These are phyloP conservation scores for Pseudochaenichthys georgianus DNA, from an alignment of 2,797 vertebrate species.

Conservation along the genomic window DNA sequence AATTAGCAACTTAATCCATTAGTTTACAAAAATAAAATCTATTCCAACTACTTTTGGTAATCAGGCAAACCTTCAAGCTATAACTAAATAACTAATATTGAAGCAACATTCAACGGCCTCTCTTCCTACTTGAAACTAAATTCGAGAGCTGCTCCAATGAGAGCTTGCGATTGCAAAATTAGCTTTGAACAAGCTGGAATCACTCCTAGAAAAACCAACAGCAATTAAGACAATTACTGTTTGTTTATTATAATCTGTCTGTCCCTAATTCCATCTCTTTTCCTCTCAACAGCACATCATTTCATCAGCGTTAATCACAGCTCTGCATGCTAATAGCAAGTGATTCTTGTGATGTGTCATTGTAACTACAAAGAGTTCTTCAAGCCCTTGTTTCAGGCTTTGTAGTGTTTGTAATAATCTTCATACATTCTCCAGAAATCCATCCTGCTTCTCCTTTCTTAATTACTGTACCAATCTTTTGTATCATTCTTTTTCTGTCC, in stretches of 20 bases:
- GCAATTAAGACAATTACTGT: conserved; percentile 2
- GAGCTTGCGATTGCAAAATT: neutral
- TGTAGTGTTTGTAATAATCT: conserved; percentile 13
- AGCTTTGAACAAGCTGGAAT: conserved; percentile 1
- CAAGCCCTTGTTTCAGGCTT: neutral
- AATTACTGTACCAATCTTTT: neutral
- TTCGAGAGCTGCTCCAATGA: neutral
- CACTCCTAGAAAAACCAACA: neutral
- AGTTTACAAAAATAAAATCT: too few relatives aligned
- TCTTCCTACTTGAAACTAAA: neutral
- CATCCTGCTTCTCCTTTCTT: neutral
- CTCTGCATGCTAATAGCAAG: conserved; percentile 8
- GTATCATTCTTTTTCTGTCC: conserved; percentile 50
- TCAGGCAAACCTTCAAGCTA: neutral
- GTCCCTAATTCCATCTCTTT: conserved; percentile 7
- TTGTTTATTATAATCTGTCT: conserved; percentile 13
- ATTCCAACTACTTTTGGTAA: too few relatives aligned
- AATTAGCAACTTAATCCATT: too few relatives aligned
- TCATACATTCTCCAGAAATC: conserved; percentile 6
- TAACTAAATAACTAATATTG: neutral
- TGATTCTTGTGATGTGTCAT: conserved; percentile 22
- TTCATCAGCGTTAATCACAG: conserved; percentile 23
- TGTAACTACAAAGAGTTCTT: conserved; percentile 3
- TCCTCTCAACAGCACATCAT: conserved; percentile 3
- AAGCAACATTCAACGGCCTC: neutral